phyloP scores from a whole-genome alignment of 2,888 invertebrate genomes.

The Latrodectus hesperus region DNA sequence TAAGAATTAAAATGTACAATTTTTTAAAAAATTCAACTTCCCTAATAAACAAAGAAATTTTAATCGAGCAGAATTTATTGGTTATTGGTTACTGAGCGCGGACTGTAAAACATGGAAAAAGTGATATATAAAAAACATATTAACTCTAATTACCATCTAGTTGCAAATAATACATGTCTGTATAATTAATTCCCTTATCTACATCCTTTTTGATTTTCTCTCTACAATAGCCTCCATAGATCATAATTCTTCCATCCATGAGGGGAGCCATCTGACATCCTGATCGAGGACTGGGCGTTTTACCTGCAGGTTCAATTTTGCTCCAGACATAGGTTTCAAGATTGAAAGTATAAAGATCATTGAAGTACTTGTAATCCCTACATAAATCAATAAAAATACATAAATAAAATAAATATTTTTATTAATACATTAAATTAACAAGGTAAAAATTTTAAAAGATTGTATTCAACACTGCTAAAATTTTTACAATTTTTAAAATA shows the following conservation, averaged over 20 bases:
- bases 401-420: too few relatives aligned
- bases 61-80: too few relatives aligned
- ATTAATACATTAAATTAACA: too few relatives aligned
- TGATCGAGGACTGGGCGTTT: slow-evolving; percentile 84
- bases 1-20: too few relatives aligned
- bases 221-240: slow-evolving; percentile 87
- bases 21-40: too few relatives aligned
- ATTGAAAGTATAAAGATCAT: slow-evolving; percentile 88
- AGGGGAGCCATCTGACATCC: slow-evolving; percentile 85
- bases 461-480: too few relatives aligned
- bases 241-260: slow-evolving; percentile 79
- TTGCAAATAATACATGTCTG: slow-evolving; percentile 82
- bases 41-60: too few relatives aligned
- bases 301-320: slow-evolving; percentile 80
- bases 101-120: too few relatives aligned
- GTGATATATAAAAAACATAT: too few relatives aligned
- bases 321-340: slow-evolving; percentile 86
- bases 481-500: too few relatives aligned
- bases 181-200: slow-evolving; percentile 83
- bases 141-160: slow-evolving; percentile 76
- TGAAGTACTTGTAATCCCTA: slow-evolving; percentile 89
- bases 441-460: too few relatives aligned
- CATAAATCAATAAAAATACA: neutral
- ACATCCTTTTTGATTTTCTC: slow-evolving; percentile 83
- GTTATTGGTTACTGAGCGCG: too few relatives aligned